Evolutionary conservation across 2,888 invertebrate species (phyloP).

Genomic region (Neoaliturus tenellus): DNA sequence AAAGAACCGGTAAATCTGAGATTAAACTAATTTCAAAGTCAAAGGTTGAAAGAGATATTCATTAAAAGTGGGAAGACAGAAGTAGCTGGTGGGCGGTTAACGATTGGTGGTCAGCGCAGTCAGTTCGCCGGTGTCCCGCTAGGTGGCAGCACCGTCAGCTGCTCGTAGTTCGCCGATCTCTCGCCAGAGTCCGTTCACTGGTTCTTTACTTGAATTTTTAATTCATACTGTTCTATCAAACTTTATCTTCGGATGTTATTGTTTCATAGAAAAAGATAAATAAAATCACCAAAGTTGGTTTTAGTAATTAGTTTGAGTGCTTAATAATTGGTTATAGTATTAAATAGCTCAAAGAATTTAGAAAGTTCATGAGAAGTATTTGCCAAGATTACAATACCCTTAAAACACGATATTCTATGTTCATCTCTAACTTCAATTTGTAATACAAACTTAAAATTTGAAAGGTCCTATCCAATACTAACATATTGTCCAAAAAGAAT

Average conservation of each 20-base stretch:
- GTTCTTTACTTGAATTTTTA: slow-evolving; percentile 10
- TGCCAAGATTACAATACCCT: too few species aligned
- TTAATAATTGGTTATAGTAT: neutral
- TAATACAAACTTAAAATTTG: too few species aligned
- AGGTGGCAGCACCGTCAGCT: slow-evolving; percentile 7
- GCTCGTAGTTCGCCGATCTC: neutral
- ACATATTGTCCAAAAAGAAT: too few species aligned
- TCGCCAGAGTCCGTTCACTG: slow-evolving; percentile 19
- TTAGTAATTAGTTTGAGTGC: neutral
- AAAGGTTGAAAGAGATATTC: slow-evolving; percentile 49
- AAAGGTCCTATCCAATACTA: too few species aligned
- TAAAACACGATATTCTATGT: too few species aligned
- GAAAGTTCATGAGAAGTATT: too few species aligned
- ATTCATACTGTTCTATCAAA: neutral
- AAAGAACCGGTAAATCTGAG: neutral
- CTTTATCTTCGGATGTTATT: too few species aligned
- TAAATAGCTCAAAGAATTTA: too few species aligned
- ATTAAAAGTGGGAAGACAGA: slow-evolving; percentile 43
- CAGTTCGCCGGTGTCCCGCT: neutral
- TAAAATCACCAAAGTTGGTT: neutral
- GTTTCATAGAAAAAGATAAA: neutral
- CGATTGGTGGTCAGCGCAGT: slow-evolving; percentile 27
- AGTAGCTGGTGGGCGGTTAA: slow-evolving; percentile 38
- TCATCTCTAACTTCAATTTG: too few species aligned
- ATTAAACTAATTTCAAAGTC: slow-evolving; percentile 51